Evolutionary conservation across 2,888 invertebrate genomes (phyloP).

Genomic region (Hirtodrosophila duncani): DNA sequence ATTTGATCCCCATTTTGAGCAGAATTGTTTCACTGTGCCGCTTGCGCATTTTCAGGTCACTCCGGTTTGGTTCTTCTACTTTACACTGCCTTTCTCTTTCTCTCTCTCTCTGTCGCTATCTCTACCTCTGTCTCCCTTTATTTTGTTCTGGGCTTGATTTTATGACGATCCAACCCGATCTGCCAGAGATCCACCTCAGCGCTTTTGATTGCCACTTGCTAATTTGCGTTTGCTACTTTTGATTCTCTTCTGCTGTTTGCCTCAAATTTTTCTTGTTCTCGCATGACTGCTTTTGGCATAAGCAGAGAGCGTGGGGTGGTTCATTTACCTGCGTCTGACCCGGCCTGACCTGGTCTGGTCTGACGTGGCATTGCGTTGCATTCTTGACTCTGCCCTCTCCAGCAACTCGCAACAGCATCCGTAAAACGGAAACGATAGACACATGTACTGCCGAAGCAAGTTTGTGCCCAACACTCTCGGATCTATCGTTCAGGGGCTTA

Average conservation of each 20-base stretch:
- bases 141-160: slow-evolving; percentile 2
- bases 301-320: too few species aligned
- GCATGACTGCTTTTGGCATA: neutral
- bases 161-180: slow-evolving; percentile 10
- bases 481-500: too few species aligned
- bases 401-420: too few species aligned
- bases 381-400: too few species aligned
- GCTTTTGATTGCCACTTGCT: slow-evolving; percentile 39
- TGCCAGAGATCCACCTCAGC: slow-evolving; percentile 12
- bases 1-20: neutral
- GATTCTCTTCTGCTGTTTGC: neutral
- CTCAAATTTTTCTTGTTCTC: neutral
- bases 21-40: slow-evolving; percentile 34
- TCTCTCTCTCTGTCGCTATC: neutral
- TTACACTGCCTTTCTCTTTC: slow-evolving; percentile 30
- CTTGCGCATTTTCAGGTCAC: slow-evolving; percentile 2
- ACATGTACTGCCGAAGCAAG: too few species aligned
- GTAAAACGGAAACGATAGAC: too few species aligned
- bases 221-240: slow-evolving; percentile 29
- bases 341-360: too few species aligned
- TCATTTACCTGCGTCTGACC: too few species aligned
- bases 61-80: slow-evolving; percentile 28
- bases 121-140: neutral
- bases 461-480: too few species aligned
- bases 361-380: too few species aligned